Percentiles rank a stretch among this genome's conserved stretches.
These are phyloP conservation scores for Spisula solida DNA, from an alignment of 2,888 invertebrate species.

Conservation along the genomic window DNA sequence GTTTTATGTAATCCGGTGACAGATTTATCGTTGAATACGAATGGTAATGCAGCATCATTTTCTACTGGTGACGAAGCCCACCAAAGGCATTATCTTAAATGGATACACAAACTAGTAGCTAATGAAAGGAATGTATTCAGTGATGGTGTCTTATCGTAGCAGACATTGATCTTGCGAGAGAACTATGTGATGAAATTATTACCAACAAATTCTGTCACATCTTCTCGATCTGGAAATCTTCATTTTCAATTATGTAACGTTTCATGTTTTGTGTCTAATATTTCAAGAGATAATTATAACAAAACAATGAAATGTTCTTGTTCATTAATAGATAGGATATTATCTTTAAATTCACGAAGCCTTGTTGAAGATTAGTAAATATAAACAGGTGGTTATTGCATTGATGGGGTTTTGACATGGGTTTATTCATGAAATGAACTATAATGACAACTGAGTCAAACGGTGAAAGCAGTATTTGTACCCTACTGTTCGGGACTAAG, in stretches of 20 bases:
- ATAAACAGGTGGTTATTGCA: background rate
- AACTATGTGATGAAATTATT: background rate
- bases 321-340: background rate
- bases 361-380: background rate
- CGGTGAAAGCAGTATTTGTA: no score
- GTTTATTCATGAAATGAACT: background rate
- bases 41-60: background rate
- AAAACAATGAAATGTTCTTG: background rate
- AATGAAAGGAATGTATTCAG: slow-evolving; percentile 12
- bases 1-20: background rate
- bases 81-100: slow-evolving; percentile 17
- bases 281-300: background rate
- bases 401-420: no score
- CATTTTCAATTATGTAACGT: background rate
- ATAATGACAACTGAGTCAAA: background rate
- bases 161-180: background rate
- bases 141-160: background rate
- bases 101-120: background rate
- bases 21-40: background rate
- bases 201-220: background rate
- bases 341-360: background rate
- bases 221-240: background rate
- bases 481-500: no score
- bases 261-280: slow-evolving; percentile 12
- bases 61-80: background rate